These are phyloP conservation scores for Botrylloides violaceus DNA, from an alignment of 23 tunicate species.

Conservation along the genomic window DNA sequence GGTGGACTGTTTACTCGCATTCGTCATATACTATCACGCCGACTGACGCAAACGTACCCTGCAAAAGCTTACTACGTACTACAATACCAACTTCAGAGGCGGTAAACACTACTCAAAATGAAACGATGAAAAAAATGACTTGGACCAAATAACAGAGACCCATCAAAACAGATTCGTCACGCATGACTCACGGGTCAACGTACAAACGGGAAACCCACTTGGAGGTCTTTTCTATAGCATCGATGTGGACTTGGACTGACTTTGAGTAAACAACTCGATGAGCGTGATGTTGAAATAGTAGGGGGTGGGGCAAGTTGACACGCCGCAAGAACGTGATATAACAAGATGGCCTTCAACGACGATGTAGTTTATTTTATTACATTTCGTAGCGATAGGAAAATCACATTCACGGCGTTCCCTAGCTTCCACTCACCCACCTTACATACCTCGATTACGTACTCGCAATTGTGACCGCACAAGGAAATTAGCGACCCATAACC, in stretches of 20 bases:
- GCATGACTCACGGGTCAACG: slow-evolving; percentile 29
- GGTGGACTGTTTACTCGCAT: background rate
- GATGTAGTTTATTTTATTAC: too few relatives aligned
- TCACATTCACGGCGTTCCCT: too few relatives aligned
- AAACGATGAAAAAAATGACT: background rate
- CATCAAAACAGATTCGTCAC: slow-evolving; percentile 24
- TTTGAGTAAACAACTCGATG: background rate
- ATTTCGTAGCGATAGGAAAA: too few relatives aligned
- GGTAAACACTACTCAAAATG: background rate
- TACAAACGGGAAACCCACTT: slow-evolving; percentile 4
- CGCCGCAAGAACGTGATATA: too few relatives aligned
- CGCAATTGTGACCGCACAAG: too few relatives aligned
- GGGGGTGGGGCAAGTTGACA: background rate
- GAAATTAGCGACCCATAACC: too few relatives aligned
- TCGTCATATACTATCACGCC: background rate
- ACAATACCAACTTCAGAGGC: slow-evolving; percentile 1
- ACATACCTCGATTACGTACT: too few relatives aligned
- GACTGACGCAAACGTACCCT: background rate
- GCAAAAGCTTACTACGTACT: background rate
- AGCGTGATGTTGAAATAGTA: background rate
- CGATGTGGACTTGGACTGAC: background rate
- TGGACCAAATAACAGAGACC: slow-evolving; percentile 1
- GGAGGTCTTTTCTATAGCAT: background rate
- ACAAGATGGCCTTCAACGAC: too few relatives aligned
- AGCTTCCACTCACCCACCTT: too few relatives aligned